A percentile compares a stretch with the other conserved stretches of the same genome.
phyloP scores from a whole-genome alignment of 1,140 invertebrate genomes.

The Cephus cinctus region DNA sequence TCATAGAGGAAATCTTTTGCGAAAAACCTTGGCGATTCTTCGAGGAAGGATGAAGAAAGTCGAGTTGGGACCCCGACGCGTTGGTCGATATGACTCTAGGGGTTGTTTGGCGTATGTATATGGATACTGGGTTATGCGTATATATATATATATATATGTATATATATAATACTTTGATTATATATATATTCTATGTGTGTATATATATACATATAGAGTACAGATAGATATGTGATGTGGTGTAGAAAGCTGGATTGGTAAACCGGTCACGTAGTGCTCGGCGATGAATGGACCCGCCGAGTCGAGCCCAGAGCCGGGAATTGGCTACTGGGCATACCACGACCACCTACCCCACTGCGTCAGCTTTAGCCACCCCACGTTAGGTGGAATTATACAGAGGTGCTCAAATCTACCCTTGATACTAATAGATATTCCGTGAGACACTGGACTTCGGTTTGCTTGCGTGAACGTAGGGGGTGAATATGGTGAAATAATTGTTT shows the following conservation, averaged over 20 bases:
- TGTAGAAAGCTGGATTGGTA: slow-evolving; percentile 46
- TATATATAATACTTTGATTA: slow-evolving; percentile 2
- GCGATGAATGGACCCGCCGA: slow-evolving; percentile 57
- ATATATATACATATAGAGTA: slow-evolving; percentile 13
- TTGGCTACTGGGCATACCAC: slow-evolving; percentile 55
- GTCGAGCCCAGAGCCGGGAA: slow-evolving; percentile 52
- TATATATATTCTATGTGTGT: not conserved
- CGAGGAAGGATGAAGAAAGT: no score
- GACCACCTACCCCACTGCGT: slow-evolving; percentile 51
- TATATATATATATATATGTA: not conserved
- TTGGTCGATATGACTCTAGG: slow-evolving; percentile 46
- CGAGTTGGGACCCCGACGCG: not conserved
- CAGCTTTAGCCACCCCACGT: slow-evolving; percentile 44
- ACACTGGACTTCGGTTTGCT: no score
- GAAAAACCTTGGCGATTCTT: no score
- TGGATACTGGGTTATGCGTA: slow-evolving; percentile 12
- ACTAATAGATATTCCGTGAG: no score
- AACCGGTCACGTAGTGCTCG: slow-evolving; percentile 55
- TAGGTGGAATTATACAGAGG: slow-evolving; percentile 48
- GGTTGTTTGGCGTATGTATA: slow-evolving; percentile 35
- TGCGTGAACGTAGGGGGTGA: no score
- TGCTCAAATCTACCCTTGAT: slow-evolving; percentile 41
- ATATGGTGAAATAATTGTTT: no score
- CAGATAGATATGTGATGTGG: slow-evolving; percentile 33
- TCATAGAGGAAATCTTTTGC: no score